Base-by-base conservation (phyloP, 1,140 invertebrate genomes). In the Agrypnia vestita region DNA sequence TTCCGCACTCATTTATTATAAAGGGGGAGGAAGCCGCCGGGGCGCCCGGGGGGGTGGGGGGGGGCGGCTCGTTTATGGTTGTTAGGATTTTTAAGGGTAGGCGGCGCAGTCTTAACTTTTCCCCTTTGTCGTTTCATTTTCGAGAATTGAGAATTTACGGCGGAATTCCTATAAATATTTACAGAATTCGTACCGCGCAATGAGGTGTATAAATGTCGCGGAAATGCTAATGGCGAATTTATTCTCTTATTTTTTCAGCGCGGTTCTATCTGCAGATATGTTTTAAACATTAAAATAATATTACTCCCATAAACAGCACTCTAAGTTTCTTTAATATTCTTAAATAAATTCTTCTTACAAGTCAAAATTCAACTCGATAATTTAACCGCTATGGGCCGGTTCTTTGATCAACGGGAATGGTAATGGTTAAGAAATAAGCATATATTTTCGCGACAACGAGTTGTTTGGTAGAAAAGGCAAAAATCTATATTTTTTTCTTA, bases 41-140 rank as follows among this genome's bases (percentile, higher is more conserved):
- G 56, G 49, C 19, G 19, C 62, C 71, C 46, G 25, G n/a, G n/a
- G 35, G 61, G 19, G 21, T 21, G 19, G 71, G 21, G 21, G 61
- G 17, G 78, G 71, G 77, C 17, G 77, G 49, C 11, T 77, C 82
- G 82, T 81, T 83, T 83, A 83, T 79, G 79, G 82, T 75, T 81
- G 82, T 83, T 79, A 78, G 82, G 82, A 83, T 83, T 83, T 83
- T 83, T 80, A 80, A 80, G 73, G 81, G 80, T 76, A 67, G 75
- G 76, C 72, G 51, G 25, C 51, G 81, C 71, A 78, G 79, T 78
- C 82, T 82, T 82, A 83, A 83, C 82, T 83, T 83, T 83, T 78
- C 79, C 81, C 82, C 82, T 83, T 83, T 83, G 80, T 83, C 82
- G 82, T 83, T 83, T 83, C 82, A 83, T 83, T 83, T 82, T 83